phyloP scores from a whole-genome alignment of 2,113 vertebrate genomes.

The Gambusia holbrooki region DNA sequence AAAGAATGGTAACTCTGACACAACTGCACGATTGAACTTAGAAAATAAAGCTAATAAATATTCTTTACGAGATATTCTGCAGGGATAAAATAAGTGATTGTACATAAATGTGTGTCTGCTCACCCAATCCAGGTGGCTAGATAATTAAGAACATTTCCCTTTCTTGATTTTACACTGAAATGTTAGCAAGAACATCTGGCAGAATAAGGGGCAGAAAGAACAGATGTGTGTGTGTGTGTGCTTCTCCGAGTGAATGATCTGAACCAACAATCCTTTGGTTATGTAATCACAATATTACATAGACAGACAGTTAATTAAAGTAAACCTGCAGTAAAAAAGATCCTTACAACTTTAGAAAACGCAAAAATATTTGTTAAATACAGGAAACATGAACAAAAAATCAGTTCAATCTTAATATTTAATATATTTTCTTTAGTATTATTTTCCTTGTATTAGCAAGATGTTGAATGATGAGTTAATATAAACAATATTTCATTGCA shows the following conservation, averaged over 20 bases:
- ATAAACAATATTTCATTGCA: no score
- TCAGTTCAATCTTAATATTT: neutral
- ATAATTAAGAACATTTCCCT: slow-evolving; percentile 74
- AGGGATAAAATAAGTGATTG: neutral
- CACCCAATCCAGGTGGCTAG: slow-evolving; percentile 58
- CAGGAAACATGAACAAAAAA: neutral
- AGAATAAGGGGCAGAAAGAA: slow-evolving; percentile 5
- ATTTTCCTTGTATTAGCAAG: no score
- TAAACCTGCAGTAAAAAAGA: neutral
- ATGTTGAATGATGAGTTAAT: no score
- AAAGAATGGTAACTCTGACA: neutral
- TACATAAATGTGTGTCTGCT: slow-evolving; percentile 15
- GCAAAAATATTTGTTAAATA: neutral
- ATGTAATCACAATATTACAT: slow-evolving; percentile 27
- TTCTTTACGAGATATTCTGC: neutral
- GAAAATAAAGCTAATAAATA: neutral
- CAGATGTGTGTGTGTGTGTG: slow-evolving; percentile 24
- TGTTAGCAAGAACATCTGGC: slow-evolving; percentile 62
- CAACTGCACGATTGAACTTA: neutral
- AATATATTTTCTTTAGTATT: neutral
- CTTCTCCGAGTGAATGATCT: slow-evolving; percentile 4
- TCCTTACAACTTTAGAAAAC: neutral
- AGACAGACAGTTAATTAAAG: slow-evolving; percentile 2
- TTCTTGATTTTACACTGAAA: slow-evolving; percentile 65
- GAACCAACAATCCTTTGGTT: neutral